Evolutionary conservation across 2,797 vertebrate genomes (phyloP).

Genomic region (Hirundo rustica): DNA sequence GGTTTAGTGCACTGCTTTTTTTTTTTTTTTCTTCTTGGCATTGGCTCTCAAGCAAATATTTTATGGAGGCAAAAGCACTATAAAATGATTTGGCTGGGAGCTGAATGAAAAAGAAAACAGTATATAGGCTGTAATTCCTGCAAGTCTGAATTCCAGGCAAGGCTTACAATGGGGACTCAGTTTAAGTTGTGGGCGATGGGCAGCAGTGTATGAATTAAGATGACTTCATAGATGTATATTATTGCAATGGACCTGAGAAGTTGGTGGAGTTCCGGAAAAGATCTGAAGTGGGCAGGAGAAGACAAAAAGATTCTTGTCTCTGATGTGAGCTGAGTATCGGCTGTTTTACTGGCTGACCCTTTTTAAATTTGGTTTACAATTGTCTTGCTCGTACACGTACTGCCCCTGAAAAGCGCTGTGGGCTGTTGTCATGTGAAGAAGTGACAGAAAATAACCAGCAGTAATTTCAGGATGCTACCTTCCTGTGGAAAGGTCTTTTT

Average conservation of each 20-base stretch:
- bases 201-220: constrained; percentile 24
- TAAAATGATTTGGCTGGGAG: constrained; percentile 63
- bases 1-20: not conserved
- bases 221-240: constrained; percentile 29
- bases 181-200: constrained; percentile 38
- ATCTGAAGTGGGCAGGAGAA: constrained; percentile 56
- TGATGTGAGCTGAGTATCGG: not conserved
- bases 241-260: constrained; percentile 31
- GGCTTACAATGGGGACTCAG: constrained; percentile 47
- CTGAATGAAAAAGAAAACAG: constrained; percentile 66
- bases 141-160: constrained; percentile 35
- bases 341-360: not conserved
- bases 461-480: not conserved
- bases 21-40: not conserved
- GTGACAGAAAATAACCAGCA: not conserved
- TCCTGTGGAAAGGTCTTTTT: not conserved
- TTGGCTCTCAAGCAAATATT: constrained; percentile 48
- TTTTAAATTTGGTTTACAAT: constrained; percentile 43
- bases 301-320: constrained; percentile 64
- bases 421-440: not conserved
- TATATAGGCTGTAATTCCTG: constrained; percentile 34
- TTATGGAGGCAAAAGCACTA: constrained; percentile 60
- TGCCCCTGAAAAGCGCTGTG: not conserved
- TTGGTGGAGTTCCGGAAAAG: constrained; percentile 46
- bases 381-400: not conserved